Evolutionary conservation across 2,113 vertebrate species (phyloP).

Genomic region (Oryzias melastigma): DNA sequence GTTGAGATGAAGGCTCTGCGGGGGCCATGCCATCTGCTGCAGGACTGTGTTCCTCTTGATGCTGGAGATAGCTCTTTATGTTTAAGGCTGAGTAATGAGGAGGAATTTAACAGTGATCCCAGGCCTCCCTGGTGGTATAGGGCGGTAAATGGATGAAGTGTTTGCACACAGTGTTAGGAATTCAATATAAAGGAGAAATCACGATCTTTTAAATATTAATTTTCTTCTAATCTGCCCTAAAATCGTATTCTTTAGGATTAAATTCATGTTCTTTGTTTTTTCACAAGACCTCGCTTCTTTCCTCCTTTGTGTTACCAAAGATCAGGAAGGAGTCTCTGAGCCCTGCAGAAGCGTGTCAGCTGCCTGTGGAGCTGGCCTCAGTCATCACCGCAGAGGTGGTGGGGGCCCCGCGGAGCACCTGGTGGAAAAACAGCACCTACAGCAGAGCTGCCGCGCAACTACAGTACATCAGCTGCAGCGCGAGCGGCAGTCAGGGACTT

Average conservation of each 20-base stretch:
- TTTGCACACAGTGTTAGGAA: not conserved
- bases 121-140: not conserved
- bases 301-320: constrained; percentile 44
- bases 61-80: constrained; percentile 21
- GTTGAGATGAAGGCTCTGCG: constrained; percentile 14
- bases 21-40: constrained; percentile 19
- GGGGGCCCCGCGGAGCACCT: constrained; percentile 51
- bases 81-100: not conserved
- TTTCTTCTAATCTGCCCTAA: constrained; percentile 11
- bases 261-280: constrained; percentile 15
- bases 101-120: constrained; percentile 4
- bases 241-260: constrained; percentile 1
- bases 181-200: constrained; percentile 1
- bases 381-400: constrained; percentile 41
- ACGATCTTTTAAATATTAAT: not conserved
- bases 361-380: constrained; percentile 51
- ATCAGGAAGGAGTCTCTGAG: constrained; percentile 40
- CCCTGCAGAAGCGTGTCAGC: constrained; percentile 51
- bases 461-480: constrained; percentile 31
- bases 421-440: constrained; percentile 52
- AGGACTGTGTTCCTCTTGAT: constrained; percentile 15
- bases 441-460: constrained; percentile 32
- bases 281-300: constrained; percentile 14
- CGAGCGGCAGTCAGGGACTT: constrained; percentile 48
- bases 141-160: not conserved